These are phyloP conservation scores for Raphicerus campestris DNA, from an alignment of 2,113 vertebrate genomes.

Conservation along the genomic window DNA sequence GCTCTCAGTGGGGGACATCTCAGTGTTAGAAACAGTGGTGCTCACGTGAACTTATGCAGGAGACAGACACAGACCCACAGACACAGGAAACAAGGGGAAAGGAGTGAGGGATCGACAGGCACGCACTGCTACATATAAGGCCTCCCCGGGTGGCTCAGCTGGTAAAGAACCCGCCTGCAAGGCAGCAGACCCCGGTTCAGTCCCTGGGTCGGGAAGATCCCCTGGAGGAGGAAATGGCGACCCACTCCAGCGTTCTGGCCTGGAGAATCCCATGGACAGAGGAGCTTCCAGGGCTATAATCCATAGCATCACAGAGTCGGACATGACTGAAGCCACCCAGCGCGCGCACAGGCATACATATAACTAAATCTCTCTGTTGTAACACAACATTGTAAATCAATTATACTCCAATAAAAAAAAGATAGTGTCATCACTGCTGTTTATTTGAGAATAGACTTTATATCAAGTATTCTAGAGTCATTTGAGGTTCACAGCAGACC, in stretches of 20 bases:
- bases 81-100: not conserved
- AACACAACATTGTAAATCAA: not conserved
- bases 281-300: not conserved
- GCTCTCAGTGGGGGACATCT: rapidly evolving
- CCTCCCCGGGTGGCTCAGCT: not conserved
- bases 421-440: rapidly evolving
- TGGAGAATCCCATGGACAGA: not conserved
- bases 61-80: too few relatives aligned
- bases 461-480: not conserved
- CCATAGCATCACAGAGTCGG: not conserved
- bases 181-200: not conserved
- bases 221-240: not conserved
- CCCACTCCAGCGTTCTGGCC: not conserved
- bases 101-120: not conserved
- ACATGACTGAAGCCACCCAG: not conserved
- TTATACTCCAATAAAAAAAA: too few relatives aligned
- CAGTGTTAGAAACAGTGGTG: not conserved
- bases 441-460: not conserved
- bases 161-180: not conserved
- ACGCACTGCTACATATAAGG: rapidly evolving
- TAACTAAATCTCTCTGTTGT: too few relatives aligned
- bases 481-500: not conserved
- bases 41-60: not conserved
- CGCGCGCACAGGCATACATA: rapidly evolving
- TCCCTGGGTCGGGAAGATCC: not conserved